Conservation (phyloP, 64 coral and sea anemone species). For the Anthopleura sola region DNA sequence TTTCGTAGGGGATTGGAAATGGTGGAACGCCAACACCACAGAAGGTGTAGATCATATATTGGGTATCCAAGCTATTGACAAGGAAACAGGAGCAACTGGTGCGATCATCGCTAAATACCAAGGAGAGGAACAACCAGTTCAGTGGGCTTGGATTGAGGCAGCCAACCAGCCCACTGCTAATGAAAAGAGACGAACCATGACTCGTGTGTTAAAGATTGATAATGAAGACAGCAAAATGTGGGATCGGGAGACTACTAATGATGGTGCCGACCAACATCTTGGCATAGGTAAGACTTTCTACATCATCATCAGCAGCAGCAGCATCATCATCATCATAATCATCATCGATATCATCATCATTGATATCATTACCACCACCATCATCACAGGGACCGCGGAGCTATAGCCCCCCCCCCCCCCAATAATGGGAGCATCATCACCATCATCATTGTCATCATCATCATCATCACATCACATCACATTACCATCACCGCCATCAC, state of each 20-base stretch:
- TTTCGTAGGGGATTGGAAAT: no score
- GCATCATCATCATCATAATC: no score
- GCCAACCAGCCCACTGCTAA: background rate
- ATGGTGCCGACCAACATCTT: background rate
- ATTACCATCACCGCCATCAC: no score
- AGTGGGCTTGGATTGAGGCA: conserved; percentile 11
- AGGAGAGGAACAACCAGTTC: background rate
- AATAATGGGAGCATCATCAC: no score
- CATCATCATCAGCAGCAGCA: no score
- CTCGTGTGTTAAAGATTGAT: background rate
- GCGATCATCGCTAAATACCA: conserved; percentile 11
- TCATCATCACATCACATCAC: no score
- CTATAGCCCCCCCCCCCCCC: no score
- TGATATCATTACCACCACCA: no score
- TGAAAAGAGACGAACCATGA: conserved; percentile 1
- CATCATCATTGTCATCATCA: no score
- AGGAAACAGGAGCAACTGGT: conserved; percentile 3
- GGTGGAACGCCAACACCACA: conserved; percentile 25
- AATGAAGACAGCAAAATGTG: background rate
- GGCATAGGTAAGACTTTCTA: background rate
- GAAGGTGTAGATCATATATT: conserved; percentile 9
- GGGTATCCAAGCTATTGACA: background rate
- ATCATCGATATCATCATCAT: no score
- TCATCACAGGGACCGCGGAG: no score
- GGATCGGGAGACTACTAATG: background rate